Evolutionary conservation across 2,113 vertebrate species (phyloP).

Genomic region (Dasyurus viverrinus): DNA sequence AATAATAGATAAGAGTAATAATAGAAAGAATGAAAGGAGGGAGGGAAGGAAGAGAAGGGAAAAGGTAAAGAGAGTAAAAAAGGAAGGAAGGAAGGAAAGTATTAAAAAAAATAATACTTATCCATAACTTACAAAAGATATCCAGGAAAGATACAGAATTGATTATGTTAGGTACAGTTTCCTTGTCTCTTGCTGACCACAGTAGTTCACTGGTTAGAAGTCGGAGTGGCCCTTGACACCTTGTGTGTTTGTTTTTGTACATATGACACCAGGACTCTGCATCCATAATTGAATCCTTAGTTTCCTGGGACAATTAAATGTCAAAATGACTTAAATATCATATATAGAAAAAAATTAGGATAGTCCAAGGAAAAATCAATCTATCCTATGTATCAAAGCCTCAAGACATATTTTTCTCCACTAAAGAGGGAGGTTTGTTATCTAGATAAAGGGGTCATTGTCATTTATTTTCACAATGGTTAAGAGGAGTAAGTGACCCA

Average conservation of each 20-base stretch:
- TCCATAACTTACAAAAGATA: neutral
- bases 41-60: too few species aligned
- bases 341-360: neutral
- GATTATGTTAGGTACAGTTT: neutral
- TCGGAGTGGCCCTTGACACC: neutral
- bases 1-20: too few species aligned
- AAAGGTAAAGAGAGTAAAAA: too few species aligned
- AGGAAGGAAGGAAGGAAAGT: too few species aligned
- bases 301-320: neutral
- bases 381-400: rapidly evolving
- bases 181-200: neutral
- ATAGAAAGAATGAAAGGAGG: too few species aligned
- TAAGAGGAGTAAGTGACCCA: neutral
- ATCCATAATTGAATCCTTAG: neutral
- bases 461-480: neutral
- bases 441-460: neutral
- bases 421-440: neutral
- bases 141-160: neutral
- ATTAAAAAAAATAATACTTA: too few species aligned
- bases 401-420: neutral
- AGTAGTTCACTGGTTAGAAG: neutral
- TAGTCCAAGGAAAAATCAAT: neutral
- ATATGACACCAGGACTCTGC: neutral
- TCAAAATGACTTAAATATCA: neutral
- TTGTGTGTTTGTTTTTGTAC: neutral